Conservation (phyloP, 30 jellyfish, hydroid and myxozoan species). For the Chironex yamaguchii region DNA sequence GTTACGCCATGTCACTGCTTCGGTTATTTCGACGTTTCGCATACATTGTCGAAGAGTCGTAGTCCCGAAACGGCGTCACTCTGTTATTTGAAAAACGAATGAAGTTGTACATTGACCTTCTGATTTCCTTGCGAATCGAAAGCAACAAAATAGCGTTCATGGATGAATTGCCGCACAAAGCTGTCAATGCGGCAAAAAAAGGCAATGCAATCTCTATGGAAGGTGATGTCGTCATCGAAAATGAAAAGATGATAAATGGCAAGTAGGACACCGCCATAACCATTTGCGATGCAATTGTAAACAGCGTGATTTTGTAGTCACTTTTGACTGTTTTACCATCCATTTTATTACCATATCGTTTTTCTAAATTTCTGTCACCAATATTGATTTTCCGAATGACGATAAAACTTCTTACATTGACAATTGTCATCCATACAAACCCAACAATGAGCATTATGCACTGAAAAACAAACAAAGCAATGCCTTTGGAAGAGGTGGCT, state of each 20-base stretch:
- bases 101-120: neutral
- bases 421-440: neutral
- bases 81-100: neutral
- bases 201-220: neutral
- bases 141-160: neutral
- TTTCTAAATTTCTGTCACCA: neutral
- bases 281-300: neutral
- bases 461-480: neutral
- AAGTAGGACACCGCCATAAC: neutral
- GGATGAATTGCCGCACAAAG: neutral
- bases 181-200: neutral
- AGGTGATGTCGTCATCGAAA: neutral
- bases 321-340: neutral
- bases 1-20: too few species aligned
- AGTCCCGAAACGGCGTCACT: neutral
- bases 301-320: neutral
- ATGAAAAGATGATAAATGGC: neutral
- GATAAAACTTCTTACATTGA: neutral
- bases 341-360: neutral
- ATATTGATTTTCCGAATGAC: neutral
- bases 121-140: neutral
- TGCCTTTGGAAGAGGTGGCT: neutral
- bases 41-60: neutral
- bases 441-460: neutral
- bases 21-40: too few species aligned